phyloP scores from a whole-genome alignment of 1,140 invertebrate genomes.

The Antheraea pernyi region DNA sequence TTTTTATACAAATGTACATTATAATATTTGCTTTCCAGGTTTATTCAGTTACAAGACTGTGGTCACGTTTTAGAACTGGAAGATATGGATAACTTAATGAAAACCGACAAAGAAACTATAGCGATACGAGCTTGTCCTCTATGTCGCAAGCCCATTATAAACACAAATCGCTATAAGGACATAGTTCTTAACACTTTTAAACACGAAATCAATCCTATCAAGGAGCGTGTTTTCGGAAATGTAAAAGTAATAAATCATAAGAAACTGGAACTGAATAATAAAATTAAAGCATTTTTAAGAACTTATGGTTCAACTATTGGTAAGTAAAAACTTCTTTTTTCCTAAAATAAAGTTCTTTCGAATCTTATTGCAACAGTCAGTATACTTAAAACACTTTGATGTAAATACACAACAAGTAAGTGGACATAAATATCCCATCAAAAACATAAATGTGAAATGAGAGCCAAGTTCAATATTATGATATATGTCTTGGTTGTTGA shows the following conservation, averaged over 20 bases:
- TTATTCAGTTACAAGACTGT: slow-evolving; percentile 84
- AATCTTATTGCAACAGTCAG: too few species aligned
- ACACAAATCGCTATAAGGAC: slow-evolving; percentile 81
- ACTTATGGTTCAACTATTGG: background rate
- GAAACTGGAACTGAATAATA: slow-evolving; percentile 20
- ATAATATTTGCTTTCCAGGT: slow-evolving; percentile 58
- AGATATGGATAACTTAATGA: slow-evolving; percentile 80
- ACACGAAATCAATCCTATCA: slow-evolving; percentile 80
- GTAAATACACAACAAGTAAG: too few species aligned
- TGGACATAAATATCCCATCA: too few species aligned
- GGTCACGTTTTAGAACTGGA: slow-evolving; percentile 81
- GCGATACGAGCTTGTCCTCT: slow-evolving; percentile 82
- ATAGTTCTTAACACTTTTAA: slow-evolving; percentile 77
- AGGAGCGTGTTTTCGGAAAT: slow-evolving; percentile 71
- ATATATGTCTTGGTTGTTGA: too few species aligned
- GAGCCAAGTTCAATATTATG: too few species aligned
- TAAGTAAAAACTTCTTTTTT: background rate
- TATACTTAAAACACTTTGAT: too few species aligned
- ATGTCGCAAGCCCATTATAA: slow-evolving; percentile 82
- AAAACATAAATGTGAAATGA: too few species aligned
- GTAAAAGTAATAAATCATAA: slow-evolving; percentile 21
- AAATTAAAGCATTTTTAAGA: slow-evolving; percentile 9
- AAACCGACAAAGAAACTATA: slow-evolving; percentile 67
- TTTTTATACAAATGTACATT: too few species aligned
- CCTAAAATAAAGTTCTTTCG: too few species aligned